Percentiles rank a stretch among this genome's conserved stretches.
These are phyloP conservation scores for Muricea muricata DNA, from an alignment of 92 coral and sea anemone genomes.

Conservation along the genomic window DNA sequence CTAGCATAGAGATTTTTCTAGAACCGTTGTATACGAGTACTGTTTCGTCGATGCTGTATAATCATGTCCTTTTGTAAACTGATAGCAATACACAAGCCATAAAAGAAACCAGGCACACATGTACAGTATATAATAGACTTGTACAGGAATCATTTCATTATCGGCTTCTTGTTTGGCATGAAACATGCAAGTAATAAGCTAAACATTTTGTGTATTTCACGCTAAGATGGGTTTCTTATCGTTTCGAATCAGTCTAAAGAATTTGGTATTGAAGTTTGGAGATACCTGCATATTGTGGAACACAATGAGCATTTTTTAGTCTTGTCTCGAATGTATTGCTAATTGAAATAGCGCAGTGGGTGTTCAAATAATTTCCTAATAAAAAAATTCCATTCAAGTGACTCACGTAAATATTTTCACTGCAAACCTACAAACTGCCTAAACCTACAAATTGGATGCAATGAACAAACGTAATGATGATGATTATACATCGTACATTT, in stretches of 20 bases:
- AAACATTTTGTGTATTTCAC: neutral
- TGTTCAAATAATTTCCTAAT: neutral
- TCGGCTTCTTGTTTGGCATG: too few species aligned
- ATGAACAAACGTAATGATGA: too few species aligned
- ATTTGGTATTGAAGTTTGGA: neutral
- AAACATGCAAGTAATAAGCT: too few species aligned
- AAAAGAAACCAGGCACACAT: too few species aligned
- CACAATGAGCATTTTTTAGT: neutral
- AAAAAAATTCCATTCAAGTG: neutral
- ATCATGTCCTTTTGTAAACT: too few species aligned
- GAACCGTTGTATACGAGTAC: too few species aligned
- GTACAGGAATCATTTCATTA: too few species aligned
- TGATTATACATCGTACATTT: too few species aligned
- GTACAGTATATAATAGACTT: too few species aligned
- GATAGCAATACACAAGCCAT: too few species aligned
- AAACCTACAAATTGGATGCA: neutral
- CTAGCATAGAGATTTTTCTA: too few species aligned
- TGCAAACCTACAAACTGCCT: neutral
- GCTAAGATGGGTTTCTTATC: neutral
- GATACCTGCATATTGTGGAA: neutral
- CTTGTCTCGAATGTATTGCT: neutral
- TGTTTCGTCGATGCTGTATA: too few species aligned
- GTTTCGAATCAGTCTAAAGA: neutral
- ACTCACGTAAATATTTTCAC: neutral
- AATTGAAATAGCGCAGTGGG: neutral